These are phyloP conservation scores for Ursus arctos DNA, from an alignment of 2,113 vertebrate genomes.

Conservation along the genomic window DNA sequence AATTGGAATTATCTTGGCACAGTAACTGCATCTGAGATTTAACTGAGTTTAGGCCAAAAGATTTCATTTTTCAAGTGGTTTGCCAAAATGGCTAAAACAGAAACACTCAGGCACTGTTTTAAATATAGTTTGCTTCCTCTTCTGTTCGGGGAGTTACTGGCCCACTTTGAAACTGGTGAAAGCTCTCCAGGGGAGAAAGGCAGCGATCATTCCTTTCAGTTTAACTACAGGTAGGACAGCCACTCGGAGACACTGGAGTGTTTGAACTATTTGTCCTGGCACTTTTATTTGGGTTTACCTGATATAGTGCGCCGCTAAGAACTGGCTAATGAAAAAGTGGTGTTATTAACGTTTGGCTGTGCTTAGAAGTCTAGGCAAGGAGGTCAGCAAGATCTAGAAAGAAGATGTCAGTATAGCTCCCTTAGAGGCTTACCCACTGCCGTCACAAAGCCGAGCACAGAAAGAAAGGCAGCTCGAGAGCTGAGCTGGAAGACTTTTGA, in stretches of 20 bases:
- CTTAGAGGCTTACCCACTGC: not conserved
- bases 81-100: conserved; percentile 70
- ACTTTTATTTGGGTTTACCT: conserved; percentile 28
- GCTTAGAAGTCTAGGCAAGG: not conserved
- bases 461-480: not conserved
- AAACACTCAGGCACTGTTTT: conserved; percentile 61
- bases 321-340: conserved; percentile 37
- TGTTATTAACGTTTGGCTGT: not conserved
- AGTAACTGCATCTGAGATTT: conserved; percentile 37
- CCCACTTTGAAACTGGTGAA: conserved; percentile 68
- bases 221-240: conserved; percentile 59
- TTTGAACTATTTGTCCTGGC: conserved; percentile 34
- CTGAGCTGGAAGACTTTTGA: not conserved
- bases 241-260: not conserved
- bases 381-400: not conserved
- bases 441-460: not conserved
- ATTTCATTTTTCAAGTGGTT: conserved; percentile 72
- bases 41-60: conserved; percentile 61
- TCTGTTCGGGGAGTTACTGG: conserved; percentile 62
- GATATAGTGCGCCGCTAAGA: not conserved
- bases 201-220: conserved; percentile 23
- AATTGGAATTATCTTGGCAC: conserved; percentile 42
- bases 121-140: conserved; percentile 52
- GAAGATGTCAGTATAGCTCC: not conserved
- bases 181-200: conserved; percentile 24